These are phyloP conservation scores for Aix galericulata DNA, from an alignment of 2,113 vertebrate genomes.

Conservation along the genomic window DNA sequence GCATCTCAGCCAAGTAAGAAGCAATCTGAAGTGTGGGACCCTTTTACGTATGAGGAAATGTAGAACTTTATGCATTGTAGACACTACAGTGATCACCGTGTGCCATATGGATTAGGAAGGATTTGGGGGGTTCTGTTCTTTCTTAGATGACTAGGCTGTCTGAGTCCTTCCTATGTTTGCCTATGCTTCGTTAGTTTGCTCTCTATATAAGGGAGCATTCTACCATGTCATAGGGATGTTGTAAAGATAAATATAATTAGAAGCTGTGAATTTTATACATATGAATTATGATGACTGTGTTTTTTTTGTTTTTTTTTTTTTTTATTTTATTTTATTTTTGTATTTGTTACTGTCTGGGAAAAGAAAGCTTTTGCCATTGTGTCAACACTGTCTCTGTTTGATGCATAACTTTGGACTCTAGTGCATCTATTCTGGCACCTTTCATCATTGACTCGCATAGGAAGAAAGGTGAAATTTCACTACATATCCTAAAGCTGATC, in stretches of 20 bases:
- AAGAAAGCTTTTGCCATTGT: not conserved
- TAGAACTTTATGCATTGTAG: accelerated
- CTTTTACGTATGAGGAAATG: not conserved
- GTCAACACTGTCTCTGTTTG: not conserved
- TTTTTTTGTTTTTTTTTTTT: not conserved
- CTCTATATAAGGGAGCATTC: not conserved
- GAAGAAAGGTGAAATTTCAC: not conserved
- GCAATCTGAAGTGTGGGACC: not conserved
- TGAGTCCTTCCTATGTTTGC: not conserved
- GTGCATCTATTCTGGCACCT: not conserved
- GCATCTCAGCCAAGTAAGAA: not conserved
- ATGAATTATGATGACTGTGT: accelerated
- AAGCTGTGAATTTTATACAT: not conserved
- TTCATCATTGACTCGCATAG: not conserved
- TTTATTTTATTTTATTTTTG: not conserved
- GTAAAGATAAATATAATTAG: not conserved
- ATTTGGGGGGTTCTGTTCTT: not conserved
- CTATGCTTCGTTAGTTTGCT: not conserved
- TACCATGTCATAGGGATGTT: not conserved
- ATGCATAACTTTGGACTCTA: not conserved
- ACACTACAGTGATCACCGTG: not conserved
- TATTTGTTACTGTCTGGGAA: not conserved
- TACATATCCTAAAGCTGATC: not conserved
- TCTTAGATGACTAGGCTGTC: not conserved
- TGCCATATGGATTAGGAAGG: not conserved